Evolutionary conservation across 2,888 invertebrate species (phyloP).

Genomic region (Lycophotia porphyrea): DNA sequence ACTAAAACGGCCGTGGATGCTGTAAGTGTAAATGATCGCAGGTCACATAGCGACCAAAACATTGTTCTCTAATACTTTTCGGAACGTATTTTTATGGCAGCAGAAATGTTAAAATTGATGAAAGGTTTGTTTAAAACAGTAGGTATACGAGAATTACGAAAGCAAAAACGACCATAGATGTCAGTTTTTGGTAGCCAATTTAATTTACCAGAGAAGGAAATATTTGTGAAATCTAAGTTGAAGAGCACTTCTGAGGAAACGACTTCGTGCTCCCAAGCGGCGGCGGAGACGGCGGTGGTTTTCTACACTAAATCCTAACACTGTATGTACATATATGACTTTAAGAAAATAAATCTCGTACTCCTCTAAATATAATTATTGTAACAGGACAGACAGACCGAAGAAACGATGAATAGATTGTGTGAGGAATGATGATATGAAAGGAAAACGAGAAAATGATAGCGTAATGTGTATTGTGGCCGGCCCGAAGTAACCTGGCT

Average conservation of each 20-base stretch:
- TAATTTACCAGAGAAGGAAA: neutral
- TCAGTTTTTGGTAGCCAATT: neutral
- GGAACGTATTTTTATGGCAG: neutral
- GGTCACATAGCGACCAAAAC: neutral
- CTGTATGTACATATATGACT: neutral
- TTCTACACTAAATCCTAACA: neutral
- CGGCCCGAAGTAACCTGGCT: neutral
- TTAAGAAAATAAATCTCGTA: neutral
- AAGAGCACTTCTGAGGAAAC: slow-evolving; percentile 3
- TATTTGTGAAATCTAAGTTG: neutral
- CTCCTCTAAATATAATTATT: neutral
- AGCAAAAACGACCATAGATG: neutral
- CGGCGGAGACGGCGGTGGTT: neutral
- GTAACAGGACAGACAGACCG: neutral
- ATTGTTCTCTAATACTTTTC: neutral
- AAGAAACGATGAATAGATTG: neutral
- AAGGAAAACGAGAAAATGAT: neutral
- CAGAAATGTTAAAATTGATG: neutral
- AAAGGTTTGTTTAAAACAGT: neutral
- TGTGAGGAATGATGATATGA: neutral
- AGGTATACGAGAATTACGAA: neutral
- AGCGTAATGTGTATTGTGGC: too few relatives aligned
- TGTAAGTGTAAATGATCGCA: slow-evolving; percentile 26
- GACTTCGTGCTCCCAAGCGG: neutral
- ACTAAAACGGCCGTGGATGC: neutral